Percentiles rank a stretch among this genome's conserved stretches.
Evolutionary conservation across 2,113 vertebrate species (phyloP).

Genomic region (Anthoscopus minutus): DNA sequence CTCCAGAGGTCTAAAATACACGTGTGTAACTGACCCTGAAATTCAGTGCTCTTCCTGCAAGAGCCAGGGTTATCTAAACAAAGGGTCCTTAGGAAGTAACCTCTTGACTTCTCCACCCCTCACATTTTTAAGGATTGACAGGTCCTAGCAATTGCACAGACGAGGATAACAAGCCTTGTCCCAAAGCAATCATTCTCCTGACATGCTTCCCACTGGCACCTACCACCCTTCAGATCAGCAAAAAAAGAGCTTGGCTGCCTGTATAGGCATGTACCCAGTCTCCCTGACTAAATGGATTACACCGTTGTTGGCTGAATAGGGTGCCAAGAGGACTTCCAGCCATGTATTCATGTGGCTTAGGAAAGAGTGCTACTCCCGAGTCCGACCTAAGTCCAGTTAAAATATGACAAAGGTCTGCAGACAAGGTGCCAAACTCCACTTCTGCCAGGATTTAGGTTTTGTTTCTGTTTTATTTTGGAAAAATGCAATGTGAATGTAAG

Average conservation of each 20-base stretch:
- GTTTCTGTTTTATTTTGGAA: background rate
- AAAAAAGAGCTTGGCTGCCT: background rate
- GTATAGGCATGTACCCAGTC: background rate
- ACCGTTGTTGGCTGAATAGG: background rate
- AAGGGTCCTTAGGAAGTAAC: background rate
- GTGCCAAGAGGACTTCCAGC: background rate
- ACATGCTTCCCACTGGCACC: background rate
- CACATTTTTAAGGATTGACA: background rate
- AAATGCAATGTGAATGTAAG: background rate
- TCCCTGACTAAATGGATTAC: background rate
- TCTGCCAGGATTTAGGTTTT: background rate
- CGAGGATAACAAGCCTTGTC: background rate
- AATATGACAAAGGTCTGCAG: background rate
- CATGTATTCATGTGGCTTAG: background rate
- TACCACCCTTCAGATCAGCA: background rate
- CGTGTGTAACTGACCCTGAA: background rate
- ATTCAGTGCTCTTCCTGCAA: background rate
- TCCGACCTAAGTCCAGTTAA: background rate
- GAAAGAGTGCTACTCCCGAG: background rate
- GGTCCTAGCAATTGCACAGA: background rate
- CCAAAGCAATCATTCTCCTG: background rate
- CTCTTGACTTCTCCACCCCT: background rate
- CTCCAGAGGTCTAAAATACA: background rate
- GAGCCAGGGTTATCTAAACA: conserved; percentile 12
- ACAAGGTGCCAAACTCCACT: background rate